Base-by-base conservation (phyloP, 1,140 invertebrate genomes). In the Oppia nitens region DNA sequence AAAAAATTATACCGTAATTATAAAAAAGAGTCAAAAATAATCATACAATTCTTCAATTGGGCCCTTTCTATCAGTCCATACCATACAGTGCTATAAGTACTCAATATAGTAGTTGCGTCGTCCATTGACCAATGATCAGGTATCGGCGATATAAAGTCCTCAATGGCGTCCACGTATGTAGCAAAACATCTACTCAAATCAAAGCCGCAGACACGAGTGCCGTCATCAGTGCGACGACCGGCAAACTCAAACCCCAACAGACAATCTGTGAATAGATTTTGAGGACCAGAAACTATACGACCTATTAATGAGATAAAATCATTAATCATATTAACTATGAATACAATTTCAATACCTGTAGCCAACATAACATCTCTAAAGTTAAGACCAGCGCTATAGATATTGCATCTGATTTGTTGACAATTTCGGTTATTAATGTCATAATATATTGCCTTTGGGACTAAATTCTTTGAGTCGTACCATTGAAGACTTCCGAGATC, bases 171-270 rank as follows among this genome's bases (percentile, higher is more conserved):
- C 20, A 85, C 84, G 14, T 86, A 67, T 2, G 90, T 94, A 3
- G 92, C 93, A 50, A 97, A 72, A 53, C 87, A 88, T 67, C 82
- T 80, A 6, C 88, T 86, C n/a, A 81, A 78, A 0, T 94, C 80
- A 76, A 95, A 84, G 59, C 92, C 93, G 91, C 96, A 96, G 0
- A 96, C 82, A 60, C 88, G 76, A 48, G n/a, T n/a, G n/a, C n/a
- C n/a, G n/a, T n/a, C n/a, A n/a, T n/a, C n/a, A n/a, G n/a, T n/a
- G n/a, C n/a, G n/a, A n/a, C n/a, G n/a, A n/a, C n/a, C n/a, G n/a
- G n/a, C n/a, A n/a, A n/a, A n/a, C n/a, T n/a, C n/a, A 76, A 74
- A 20, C 90, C 91, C 32, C 74, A 68, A 32, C 50, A 26, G 63
- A 85, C 77, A 26, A 83, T 77, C 0, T 90, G 90, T 57, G 87